Evolutionary conservation across 2,888 invertebrate species (phyloP), one percentile per base, ranked within the genome.

Genomic region (Mongoloraphidia duomilia): DNA sequence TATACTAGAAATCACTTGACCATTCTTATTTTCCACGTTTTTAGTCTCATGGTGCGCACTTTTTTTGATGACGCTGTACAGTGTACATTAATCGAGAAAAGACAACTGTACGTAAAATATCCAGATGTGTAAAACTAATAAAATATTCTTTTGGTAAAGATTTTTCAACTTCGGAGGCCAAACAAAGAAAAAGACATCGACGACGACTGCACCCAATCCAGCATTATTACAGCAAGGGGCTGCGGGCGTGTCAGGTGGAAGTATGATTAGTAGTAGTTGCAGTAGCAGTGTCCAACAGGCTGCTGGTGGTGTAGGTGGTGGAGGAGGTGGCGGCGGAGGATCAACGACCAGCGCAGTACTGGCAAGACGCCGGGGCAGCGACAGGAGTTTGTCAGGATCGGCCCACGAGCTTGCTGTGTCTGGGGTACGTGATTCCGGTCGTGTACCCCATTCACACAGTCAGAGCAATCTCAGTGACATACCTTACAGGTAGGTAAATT

Each of bases 81-180:
- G n/a, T n/a, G n/a, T n/a, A n/a, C n/a, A n/a, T n/a, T n/a, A n/a
- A n/a, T n/a, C n/a, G n/a, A 4, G 4, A 17, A 17, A 17, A 17
- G 17, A 17, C 17, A 4, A 4, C 17, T 17, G 4, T 17, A 17
- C 17, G 17, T 17, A 17, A 17, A 17, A 17, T 17, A 17, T 17
- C 17, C 17, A 17, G 17, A 17, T 17, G 17, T 17, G 17, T 17
- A 17, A 17, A 17, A 26, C 26, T 26, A 26, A 26, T 26, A 6
- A 42, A 42, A 26, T 43, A 1, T 5, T 12, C 36, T 41, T 42
- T 8, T 35, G 48, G 53, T 58, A 3, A 61, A 89, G 89, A 61
- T 93, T 94, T 71, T 93, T 94, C 69, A 84, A 82, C 59, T 94
- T 94, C 66, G 87, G 86, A 34, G 86, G 84, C 26, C 88, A 84